Evolutionary conservation across 2,113 vertebrate genomes (phyloP).

Genomic region (Macroglossus sobrinus): DNA sequence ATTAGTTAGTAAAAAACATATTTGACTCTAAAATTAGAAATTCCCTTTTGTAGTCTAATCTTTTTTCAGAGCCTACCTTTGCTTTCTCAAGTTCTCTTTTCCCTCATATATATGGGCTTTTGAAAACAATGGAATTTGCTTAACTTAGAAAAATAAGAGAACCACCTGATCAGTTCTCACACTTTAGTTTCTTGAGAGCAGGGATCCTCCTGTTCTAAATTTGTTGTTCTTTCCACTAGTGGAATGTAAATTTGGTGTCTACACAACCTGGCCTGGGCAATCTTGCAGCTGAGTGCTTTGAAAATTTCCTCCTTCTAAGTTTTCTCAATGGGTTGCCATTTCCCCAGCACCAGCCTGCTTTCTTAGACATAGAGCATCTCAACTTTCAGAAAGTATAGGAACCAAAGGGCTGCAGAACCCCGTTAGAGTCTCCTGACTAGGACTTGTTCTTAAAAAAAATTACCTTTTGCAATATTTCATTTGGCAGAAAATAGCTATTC

Average conservation of each 20-base stretch:
- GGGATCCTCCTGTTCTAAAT: neutral
- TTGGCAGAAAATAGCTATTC: conserved; percentile 48
- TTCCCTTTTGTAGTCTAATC: neutral
- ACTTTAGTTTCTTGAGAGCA: neutral
- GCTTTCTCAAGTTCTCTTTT: neutral
- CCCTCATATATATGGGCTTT: neutral
- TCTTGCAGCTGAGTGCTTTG: neutral
- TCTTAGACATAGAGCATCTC: neutral
- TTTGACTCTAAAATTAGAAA: neutral
- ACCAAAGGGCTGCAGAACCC: neutral
- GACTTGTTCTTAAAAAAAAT: neutral
- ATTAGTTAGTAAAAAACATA: neutral
- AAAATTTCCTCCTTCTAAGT: neutral
- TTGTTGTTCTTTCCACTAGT: conserved; percentile 13
- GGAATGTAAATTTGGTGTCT: conserved; percentile 33
- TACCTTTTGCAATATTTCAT: conserved; percentile 31
- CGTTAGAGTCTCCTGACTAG: neutral
- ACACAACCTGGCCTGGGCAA: conserved; percentile 16
- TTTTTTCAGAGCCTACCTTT: neutral
- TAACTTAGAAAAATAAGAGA: conserved; percentile 17
- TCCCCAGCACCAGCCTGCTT: neutral
- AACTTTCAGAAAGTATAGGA: neutral
- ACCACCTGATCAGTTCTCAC: neutral
- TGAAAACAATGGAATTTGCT: neutral
- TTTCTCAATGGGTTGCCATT: neutral